Conservation (phyloP, 2,113 vertebrate species). For the Machaerirhynchus nigripectus region DNA sequence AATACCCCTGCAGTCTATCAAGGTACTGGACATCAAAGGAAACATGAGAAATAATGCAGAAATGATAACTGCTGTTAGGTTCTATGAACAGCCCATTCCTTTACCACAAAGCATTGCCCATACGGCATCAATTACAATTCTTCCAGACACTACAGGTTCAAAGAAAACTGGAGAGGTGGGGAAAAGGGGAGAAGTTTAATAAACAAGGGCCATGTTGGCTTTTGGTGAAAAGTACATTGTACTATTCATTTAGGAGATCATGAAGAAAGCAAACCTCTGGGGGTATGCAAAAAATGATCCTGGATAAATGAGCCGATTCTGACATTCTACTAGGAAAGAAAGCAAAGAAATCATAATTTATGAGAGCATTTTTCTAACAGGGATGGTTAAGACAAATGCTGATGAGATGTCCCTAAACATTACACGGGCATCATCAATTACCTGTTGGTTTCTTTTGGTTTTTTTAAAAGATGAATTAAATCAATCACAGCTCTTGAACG, state of each 20-base stretch:
- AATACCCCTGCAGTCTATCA: not conserved
- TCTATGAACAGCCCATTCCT: not conserved
- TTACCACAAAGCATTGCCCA: not conserved
- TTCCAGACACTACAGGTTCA: not conserved
- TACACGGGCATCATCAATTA: constrained; percentile 49
- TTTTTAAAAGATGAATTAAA: not conserved
- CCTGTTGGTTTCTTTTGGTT: not conserved
- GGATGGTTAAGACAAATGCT: constrained; percentile 61
- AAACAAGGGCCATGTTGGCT: not conserved
- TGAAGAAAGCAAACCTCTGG: not conserved
- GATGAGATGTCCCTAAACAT: constrained; percentile 57
- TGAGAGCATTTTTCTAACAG: constrained; percentile 56
- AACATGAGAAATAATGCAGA: not conserved
- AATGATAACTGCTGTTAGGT: not conserved
- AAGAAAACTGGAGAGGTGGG: not conserved
- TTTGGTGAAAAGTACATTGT: not conserved
- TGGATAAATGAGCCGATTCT: constrained; percentile 15
- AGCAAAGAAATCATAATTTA: constrained; percentile 62
- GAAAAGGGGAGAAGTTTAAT: not conserved
- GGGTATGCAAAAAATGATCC: not conserved
- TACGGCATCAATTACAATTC: not conserved
- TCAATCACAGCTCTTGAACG: constrained; percentile 47
- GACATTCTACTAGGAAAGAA: constrained; percentile 15
- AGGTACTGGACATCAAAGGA: constrained; percentile 8
- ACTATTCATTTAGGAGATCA: not conserved